phyloP scores from a whole-genome alignment of 2,888 invertebrate genomes.

The Camptogramma bilineatum region DNA sequence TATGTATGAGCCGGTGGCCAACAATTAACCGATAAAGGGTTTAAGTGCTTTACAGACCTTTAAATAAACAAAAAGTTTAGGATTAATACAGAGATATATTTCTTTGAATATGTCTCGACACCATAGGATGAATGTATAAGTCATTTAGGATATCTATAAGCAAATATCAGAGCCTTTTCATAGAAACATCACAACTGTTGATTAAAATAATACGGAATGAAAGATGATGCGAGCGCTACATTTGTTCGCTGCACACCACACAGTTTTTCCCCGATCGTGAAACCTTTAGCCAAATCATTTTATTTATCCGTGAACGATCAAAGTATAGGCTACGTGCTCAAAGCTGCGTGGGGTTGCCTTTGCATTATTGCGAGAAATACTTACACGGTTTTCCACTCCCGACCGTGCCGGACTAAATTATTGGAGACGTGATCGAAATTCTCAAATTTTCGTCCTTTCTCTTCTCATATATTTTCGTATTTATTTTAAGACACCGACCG shows the following conservation, averaged over 20 bases:
- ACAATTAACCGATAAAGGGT: too few relatives aligned
- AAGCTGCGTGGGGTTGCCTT: conserved; percentile 22
- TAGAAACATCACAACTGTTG: too few relatives aligned
- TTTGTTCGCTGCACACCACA: not conserved
- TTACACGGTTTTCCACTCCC: conserved; percentile 78
- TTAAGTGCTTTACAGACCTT: too few relatives aligned
- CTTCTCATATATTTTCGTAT: conserved; percentile 35
- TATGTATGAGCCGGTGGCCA: too few relatives aligned
- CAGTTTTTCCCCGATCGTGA: conserved; percentile 36
- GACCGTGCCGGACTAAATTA: conserved; percentile 60
- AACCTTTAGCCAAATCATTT: conserved; percentile 32
- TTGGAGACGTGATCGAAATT: conserved; percentile 71
- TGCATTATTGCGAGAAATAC: conserved; percentile 54
- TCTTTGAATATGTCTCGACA: too few relatives aligned
- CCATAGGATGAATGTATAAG: too few relatives aligned
- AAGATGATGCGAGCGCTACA: not conserved
- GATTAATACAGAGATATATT: too few relatives aligned
- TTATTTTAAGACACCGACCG: not conserved
- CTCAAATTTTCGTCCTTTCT: conserved; percentile 57
- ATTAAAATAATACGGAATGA: too few relatives aligned
- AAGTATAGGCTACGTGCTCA: conserved; percentile 23
- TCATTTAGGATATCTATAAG: too few relatives aligned
- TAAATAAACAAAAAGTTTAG: too few relatives aligned
- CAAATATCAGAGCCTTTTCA: too few relatives aligned
- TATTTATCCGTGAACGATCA: conserved; percentile 33